Conservation (phyloP, 2,113 vertebrate genomes). For the Baryphthengus martii region DNA sequence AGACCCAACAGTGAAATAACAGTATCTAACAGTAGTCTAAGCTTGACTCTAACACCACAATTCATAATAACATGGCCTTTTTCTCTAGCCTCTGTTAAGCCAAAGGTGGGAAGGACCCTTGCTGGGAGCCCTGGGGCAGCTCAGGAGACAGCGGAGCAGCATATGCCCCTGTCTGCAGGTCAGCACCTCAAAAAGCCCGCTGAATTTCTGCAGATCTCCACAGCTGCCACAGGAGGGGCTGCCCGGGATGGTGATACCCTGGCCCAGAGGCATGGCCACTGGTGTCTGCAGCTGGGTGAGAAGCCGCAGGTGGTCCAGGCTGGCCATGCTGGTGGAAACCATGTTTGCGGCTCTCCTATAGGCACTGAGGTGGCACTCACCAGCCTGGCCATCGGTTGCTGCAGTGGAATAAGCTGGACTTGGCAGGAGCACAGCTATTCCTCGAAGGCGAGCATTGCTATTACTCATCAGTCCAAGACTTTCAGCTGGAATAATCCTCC, state of each 20-base stretch:
- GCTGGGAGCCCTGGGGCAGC: background rate
- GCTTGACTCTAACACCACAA: background rate
- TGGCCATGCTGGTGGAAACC: background rate
- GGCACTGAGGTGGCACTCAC: fast-evolving
- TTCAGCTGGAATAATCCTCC: conserved; percentile 33
- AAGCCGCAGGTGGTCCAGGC: background rate
- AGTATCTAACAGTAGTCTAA: background rate
- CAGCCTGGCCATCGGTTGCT: fast-evolving
- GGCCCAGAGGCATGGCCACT: background rate
- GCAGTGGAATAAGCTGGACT: background rate
- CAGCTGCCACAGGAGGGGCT: background rate
- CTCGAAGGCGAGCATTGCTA: background rate
- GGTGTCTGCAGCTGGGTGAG: background rate
- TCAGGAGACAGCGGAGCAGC: background rate
- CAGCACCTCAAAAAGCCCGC: background rate
- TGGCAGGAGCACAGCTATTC: conserved; percentile 27
- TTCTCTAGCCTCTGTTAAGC: background rate
- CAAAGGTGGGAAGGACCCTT: background rate
- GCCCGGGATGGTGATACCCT: background rate
- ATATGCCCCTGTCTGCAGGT: too few species aligned
- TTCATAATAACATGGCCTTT: background rate
- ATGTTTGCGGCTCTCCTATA: fast-evolving
- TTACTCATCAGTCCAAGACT: conserved; percentile 48
- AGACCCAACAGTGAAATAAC: background rate
- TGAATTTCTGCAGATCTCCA: background rate